These are phyloP conservation scores for Syndactyla subalaris DNA, from an alignment of 2,797 vertebrate species.

Conservation along the genomic window DNA sequence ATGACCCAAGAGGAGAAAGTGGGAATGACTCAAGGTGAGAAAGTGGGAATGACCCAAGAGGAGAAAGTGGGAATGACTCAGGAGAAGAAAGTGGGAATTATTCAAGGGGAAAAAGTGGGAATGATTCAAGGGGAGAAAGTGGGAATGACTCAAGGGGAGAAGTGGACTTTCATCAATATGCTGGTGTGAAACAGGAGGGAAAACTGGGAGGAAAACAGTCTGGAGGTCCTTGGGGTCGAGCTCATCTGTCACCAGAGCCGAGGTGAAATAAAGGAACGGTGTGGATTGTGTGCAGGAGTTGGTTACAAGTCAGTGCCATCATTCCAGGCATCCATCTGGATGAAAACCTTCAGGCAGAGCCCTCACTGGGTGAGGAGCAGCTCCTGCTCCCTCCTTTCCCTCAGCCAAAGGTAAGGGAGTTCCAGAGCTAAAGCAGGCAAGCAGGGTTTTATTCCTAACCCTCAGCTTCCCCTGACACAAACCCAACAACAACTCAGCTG, in stretches of 20 bases:
- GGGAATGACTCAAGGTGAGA: too few relatives aligned
- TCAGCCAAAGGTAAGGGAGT: background rate
- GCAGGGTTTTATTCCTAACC: background rate
- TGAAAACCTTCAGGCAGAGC: background rate
- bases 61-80: too few relatives aligned
- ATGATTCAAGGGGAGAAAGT: too few relatives aligned
- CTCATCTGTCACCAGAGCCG: background rate
- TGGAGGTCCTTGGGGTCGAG: background rate
- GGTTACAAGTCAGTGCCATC: background rate
- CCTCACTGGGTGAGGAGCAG: background rate
- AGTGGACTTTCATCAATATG: background rate
- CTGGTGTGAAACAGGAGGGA: background rate
- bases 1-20: background rate
- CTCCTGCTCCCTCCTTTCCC: background rate
- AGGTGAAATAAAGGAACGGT: background rate
- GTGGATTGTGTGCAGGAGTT: background rate
- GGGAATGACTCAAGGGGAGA: too few relatives aligned
- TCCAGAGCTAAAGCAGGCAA: background rate
- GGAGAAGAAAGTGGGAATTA: too few relatives aligned
- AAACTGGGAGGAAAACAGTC: background rate
- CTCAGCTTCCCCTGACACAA: conserved; percentile 2
- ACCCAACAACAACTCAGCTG: conserved; percentile 31
- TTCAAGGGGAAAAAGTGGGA: too few relatives aligned
- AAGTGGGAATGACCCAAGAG: too few relatives aligned
- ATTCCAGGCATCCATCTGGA: background rate